Evolutionary conservation across 2,888 invertebrate species (phyloP).

Genomic region (Uloborus plumipes): DNA sequence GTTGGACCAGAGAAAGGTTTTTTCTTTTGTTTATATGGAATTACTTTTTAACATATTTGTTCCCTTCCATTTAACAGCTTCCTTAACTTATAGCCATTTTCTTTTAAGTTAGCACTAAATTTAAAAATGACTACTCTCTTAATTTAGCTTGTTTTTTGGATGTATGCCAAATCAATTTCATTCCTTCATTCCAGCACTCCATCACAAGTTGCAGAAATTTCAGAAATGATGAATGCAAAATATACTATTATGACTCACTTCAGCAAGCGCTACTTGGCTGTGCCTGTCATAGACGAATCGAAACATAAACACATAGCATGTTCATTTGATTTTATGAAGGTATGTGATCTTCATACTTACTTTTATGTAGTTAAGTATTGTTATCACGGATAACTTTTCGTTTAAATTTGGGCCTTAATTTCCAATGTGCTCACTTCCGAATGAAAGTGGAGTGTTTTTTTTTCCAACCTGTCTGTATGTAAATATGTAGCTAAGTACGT

Average conservation of each 20-base stretch:
- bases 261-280: slow-evolving; percentile 91
- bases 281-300: slow-evolving; percentile 81
- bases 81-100: neutral
- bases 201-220: slow-evolving; percentile 74
- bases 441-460: too few relatives aligned
- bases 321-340: slow-evolving; percentile 94
- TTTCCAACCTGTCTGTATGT: too few relatives aligned
- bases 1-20: too few relatives aligned
- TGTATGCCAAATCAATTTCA: too few relatives aligned
- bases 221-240: slow-evolving; percentile 82
- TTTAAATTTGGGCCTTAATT: too few relatives aligned
- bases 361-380: too few relatives aligned
- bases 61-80: too few relatives aligned
- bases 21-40: too few relatives aligned
- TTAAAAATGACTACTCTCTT: neutral
- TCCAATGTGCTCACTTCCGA: too few relatives aligned
- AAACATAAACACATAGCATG: slow-evolving; percentile 82
- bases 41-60: too few relatives aligned
- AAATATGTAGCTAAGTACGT: too few relatives aligned
- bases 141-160: slow-evolving; percentile 29
- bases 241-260: slow-evolving; percentile 94
- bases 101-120: neutral
- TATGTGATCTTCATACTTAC: slow-evolving; percentile 69
- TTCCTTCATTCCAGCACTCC: slow-evolving; percentile 70
- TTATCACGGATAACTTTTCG: too few relatives aligned